Evolutionary conservation across 2,888 invertebrate species (phyloP).

Genomic region (Operophtera brumata): DNA sequence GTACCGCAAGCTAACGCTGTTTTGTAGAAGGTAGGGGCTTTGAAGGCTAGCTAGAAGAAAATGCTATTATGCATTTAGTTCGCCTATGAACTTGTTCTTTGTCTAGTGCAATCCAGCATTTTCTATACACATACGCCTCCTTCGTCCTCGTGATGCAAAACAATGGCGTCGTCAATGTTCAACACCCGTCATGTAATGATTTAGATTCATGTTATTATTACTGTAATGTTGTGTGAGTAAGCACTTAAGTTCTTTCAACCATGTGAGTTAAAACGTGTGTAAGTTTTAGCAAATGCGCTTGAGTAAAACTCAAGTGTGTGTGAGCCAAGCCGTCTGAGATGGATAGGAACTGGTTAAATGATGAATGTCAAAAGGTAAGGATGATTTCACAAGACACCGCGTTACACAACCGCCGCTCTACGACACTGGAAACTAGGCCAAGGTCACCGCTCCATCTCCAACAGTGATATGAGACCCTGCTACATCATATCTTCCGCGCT

Average conservation of each 20-base stretch:
- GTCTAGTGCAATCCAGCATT: too few relatives aligned
- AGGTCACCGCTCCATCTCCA: constrained; percentile 54
- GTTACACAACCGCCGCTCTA: constrained; percentile 44
- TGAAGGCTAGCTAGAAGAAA: too few relatives aligned
- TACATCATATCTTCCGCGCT: neutral
- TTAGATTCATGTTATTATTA: neutral
- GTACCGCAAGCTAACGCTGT: too few relatives aligned
- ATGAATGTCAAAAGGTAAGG: constrained; percentile 33
- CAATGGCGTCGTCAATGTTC: neutral
- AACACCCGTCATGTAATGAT: neutral
- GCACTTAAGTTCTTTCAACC: neutral
- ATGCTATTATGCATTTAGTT: too few relatives aligned
- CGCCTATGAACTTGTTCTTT: too few relatives aligned
- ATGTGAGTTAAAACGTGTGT: neutral
- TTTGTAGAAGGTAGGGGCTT: too few relatives aligned
- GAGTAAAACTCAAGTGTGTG: neutral
- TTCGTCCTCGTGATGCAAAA: neutral
- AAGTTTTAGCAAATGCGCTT: neutral
- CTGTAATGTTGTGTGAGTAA: neutral
- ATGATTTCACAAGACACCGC: constrained; percentile 37
- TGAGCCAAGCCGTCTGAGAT: constrained; percentile 10
- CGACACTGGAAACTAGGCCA: constrained; percentile 62
- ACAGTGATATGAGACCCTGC: neutral
- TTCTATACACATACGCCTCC: too few relatives aligned
- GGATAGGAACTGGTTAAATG: constrained; percentile 18